Percentiles rank a stretch among this genome's conserved stretches.
phyloP scores from a whole-genome alignment of 2,113 vertebrate genomes.

The Tricholaema leucomelas region DNA sequence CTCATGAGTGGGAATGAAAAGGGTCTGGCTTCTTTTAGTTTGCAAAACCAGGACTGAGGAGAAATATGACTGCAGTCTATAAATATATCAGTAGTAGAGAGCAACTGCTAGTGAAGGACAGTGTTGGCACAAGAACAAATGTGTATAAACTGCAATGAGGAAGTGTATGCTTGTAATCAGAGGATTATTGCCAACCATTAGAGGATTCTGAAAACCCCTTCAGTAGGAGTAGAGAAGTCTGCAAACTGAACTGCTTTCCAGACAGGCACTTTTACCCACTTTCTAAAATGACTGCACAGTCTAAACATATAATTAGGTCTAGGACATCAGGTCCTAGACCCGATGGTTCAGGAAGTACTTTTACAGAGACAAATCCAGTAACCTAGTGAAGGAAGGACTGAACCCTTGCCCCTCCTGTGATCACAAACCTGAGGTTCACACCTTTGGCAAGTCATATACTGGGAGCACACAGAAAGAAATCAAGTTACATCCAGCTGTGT shows the following conservation, averaged over 20 bases:
- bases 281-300: background rate
- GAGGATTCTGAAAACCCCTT: background rate
- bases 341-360: background rate
- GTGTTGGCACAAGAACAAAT: background rate
- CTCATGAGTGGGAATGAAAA: background rate
- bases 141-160: background rate
- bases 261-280: background rate
- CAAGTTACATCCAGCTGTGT: background rate
- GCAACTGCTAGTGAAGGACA: background rate
- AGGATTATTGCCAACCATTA: background rate
- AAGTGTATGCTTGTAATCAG: background rate
- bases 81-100: conserved; percentile 4
- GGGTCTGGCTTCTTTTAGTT: background rate
- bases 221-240: background rate
- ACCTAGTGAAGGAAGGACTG: background rate
- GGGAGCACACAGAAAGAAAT: background rate
- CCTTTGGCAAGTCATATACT: background rate
- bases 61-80: background rate
- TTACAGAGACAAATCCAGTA: background rate
- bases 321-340: background rate
- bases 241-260: background rate
- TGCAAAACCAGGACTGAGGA: background rate
- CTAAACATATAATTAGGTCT: background rate
- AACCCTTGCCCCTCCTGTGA: background rate
- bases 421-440: background rate